These are phyloP conservation scores for Cheirogaleus major DNA, from an alignment of 2,797 vertebrate genomes.

Conservation along the genomic window DNA sequence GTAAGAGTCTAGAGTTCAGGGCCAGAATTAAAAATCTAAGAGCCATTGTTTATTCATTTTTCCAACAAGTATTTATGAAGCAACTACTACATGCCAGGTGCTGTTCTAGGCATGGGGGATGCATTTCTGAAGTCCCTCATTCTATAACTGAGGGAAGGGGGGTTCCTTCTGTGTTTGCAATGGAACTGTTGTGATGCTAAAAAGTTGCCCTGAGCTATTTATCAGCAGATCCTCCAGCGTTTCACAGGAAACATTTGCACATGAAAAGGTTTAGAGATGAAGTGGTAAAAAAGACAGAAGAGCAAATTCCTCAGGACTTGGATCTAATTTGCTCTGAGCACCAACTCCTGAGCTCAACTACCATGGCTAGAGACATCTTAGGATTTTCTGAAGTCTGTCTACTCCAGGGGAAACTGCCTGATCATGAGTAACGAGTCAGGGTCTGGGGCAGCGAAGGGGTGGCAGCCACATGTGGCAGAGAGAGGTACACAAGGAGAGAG, in stretches of 20 bases:
- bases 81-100: fast-evolving
- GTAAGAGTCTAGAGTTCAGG: neutral
- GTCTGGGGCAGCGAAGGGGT: neutral
- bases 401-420: too few relatives aligned
- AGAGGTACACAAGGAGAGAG: neutral
- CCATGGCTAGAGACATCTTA: neutral
- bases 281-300: neutral
- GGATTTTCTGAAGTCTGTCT: neutral
- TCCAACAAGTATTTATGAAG: neutral
- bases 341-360: neutral
- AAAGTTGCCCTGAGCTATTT: neutral
- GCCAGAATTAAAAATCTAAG: neutral
- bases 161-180: neutral
- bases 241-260: neutral
- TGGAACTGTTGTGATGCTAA: neutral
- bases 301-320: neutral
- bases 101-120: neutral
- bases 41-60: neutral
- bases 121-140: neutral
- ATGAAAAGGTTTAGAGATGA: neutral
- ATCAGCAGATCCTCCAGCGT: neutral
- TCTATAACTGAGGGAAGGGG: neutral
- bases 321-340: neutral
- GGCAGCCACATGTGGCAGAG: neutral
- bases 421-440: neutral